phyloP scores from a whole-genome alignment of 2,888 invertebrate genomes.

The Pseudolycoriella hygida region DNA sequence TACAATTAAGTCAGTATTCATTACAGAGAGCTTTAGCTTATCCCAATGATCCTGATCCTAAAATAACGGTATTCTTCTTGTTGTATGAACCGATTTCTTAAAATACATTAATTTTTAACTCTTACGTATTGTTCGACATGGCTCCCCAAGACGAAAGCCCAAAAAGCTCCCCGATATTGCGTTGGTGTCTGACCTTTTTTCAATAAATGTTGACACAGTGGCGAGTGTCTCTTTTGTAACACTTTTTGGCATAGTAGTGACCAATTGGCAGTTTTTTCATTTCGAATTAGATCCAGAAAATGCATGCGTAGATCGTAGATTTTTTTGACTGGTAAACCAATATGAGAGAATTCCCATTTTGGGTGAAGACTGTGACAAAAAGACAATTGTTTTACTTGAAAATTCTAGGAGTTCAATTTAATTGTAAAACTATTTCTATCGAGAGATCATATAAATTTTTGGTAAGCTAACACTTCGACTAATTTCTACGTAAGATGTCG shows the following conservation, averaged over 20 bases:
- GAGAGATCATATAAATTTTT: too few relatives aligned
- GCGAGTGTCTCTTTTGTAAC: slow-evolving; percentile 60
- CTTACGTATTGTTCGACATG: slow-evolving; percentile 31
- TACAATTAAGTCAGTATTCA: slow-evolving; percentile 80
- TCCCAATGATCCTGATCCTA: slow-evolving; percentile 62
- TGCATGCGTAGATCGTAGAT: slow-evolving; percentile 35
- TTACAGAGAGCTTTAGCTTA: slow-evolving; percentile 59
- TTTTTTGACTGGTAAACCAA: slow-evolving; percentile 72
- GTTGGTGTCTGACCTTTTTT: slow-evolving; percentile 36
- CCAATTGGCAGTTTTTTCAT: slow-evolving; percentile 33
- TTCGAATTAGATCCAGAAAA: slow-evolving; percentile 22
- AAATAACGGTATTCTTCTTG: too few relatives aligned
- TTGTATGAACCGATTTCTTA: slow-evolving; percentile 5
- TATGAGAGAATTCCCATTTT: slow-evolving; percentile 71
- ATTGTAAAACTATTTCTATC: neutral
- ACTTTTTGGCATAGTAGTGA: slow-evolving; percentile 61
- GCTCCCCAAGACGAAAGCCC: slow-evolving; percentile 74
- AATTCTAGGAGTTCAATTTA: neutral
- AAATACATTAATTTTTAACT: neutral
- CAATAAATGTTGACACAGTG: slow-evolving; percentile 75
- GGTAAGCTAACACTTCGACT: too few relatives aligned
- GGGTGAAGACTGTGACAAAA: slow-evolving; percentile 42
- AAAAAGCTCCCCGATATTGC: slow-evolving; percentile 61
- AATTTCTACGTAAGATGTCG: too few relatives aligned
- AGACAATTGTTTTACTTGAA: neutral